Evolutionary conservation across 2,113 vertebrate genomes (phyloP), one percentile per base, ranked within the genome.

Genomic region (Gymnobelideus leadbeateri): DNA sequence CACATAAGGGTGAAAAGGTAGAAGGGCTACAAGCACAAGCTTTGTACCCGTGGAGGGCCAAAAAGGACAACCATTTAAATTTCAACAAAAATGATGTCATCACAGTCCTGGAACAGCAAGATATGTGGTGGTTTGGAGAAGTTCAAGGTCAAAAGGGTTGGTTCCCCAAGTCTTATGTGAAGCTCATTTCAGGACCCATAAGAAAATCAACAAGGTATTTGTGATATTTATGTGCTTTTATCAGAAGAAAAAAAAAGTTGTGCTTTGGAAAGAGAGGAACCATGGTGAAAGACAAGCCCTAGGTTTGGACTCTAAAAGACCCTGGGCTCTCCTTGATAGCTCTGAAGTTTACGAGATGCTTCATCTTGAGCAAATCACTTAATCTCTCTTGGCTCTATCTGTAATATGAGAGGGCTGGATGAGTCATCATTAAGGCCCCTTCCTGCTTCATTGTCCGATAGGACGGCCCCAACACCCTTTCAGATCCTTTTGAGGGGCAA

Each of bases 51-150:
- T 99, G 99, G 99, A 99, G 99, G 97, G 99, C 99, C 0, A 99
- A 99, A 97, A 99, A 99, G 95, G 99, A 99, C 98, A 99, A 99
- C 99, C 99, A 99, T 97, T 99, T 99, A 89, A 99, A 99, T 98
- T 99, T 99, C 98, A 99, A 99, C 98, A 99, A 99, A 97, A 99
- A 99, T 3, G 99, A 99, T 57, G 98, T 99, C 68, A 99, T 99
- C 97, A 99, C 99, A 0, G 99, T 99, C 94, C 98, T 99, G 98
- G 99, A 99, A 97, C 99, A 99, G 98, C 99, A 99, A 98, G 99
- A 99, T 97, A 99, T 99, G 99, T 99, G 99, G 99, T 99, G 99
- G 99, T 99, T 99, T 96, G 99, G 99, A 91, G 99, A 99, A 98
- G 99, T 99, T 91, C 99, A 99, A 98, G 99, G 99, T 61, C 99